These are phyloP conservation scores for Chloebia gouldiae DNA, from an alignment of 2,113 vertebrate species.

Conservation along the genomic window DNA sequence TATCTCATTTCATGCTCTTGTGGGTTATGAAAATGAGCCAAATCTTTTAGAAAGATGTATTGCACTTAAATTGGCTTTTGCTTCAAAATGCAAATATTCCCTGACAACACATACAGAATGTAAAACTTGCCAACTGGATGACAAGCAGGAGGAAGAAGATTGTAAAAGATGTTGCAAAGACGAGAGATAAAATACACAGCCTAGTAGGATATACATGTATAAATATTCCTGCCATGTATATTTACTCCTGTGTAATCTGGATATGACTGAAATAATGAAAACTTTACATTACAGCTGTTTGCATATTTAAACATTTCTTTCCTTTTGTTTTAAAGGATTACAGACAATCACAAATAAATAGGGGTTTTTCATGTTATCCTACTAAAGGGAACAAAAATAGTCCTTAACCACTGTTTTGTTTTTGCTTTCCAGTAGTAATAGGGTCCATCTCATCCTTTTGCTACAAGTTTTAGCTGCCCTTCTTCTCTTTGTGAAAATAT, in stretches of 20 bases:
- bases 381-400: neutral
- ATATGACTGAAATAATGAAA: constrained; percentile 2
- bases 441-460: neutral
- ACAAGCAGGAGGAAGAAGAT: neutral
- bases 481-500: neutral
- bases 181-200: neutral
- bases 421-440: neutral
- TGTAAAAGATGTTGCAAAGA: neutral
- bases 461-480: neutral
- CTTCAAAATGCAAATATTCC: constrained; percentile 8
- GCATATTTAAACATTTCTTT: neutral
- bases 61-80: constrained; percentile 27
- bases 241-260: neutral
- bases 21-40: constrained; percentile 2
- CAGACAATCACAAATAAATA: neutral
- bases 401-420: neutral
- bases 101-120: neutral
- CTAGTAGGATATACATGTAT: neutral
- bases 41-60: neutral
- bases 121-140: neutral
- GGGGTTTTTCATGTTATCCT: neutral
- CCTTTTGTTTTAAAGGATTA: neutral
- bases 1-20: neutral
- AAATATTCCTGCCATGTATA: neutral
- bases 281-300: neutral